Conservation (phyloP, 2,113 vertebrate genomes). For the Arenaria interpres region DNA sequence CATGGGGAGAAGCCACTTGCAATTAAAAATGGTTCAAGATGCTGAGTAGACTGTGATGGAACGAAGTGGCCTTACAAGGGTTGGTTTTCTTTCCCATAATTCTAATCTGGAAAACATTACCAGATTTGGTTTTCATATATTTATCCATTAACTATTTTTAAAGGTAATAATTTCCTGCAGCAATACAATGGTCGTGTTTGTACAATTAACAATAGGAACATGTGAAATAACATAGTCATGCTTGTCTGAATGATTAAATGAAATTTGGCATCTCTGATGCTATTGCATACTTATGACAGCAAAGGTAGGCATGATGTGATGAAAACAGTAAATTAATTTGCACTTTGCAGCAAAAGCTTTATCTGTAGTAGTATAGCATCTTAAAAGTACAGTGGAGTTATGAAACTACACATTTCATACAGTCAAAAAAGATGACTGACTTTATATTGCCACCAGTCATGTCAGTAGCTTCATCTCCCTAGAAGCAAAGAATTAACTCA, state of each 20-base stretch:
- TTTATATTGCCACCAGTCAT: neutral
- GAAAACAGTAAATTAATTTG: neutral
- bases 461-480: neutral
- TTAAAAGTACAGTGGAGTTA: neutral
- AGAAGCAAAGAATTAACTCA: conserved; percentile 31
- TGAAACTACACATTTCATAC: neutral
- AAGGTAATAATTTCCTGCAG: neutral
- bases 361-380: neutral
- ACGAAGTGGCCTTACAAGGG: neutral
- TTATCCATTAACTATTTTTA: neutral
- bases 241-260: neutral
- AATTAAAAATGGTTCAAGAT: neutral
- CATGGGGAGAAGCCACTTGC: neutral
- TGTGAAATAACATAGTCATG: neutral
- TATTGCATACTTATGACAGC: neutral
- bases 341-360: neutral
- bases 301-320: neutral
- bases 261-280: neutral
- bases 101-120: neutral
- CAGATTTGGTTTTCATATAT: neutral
- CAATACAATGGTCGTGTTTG: neutral
- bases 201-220: neutral
- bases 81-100: neutral
- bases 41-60: neutral
- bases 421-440: neutral